Evolutionary conservation across 1,140 invertebrate species (phyloP), one percentile per base, ranked within the genome.

Genomic region (Zaprionus ornatus): DNA sequence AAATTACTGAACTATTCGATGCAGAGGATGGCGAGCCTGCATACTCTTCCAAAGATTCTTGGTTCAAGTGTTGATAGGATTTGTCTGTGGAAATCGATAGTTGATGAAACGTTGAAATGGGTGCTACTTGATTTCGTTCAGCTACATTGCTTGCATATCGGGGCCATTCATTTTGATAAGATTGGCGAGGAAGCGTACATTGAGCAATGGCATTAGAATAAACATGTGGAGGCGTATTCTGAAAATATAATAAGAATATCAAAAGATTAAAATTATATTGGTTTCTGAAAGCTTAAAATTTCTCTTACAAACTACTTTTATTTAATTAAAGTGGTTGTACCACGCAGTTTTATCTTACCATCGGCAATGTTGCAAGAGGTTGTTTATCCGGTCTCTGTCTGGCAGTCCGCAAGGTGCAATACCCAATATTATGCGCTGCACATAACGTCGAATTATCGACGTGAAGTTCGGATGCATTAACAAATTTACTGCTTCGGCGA

Each of bases 351-450:
- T 0, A 12, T 90, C 90, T 80, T 35, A 84, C 80, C 68, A 91
- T 90, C 61, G 85, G 80, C 56, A 82, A 68, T 57, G 71, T 72
- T 50, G 67, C 77, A 65, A 82, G 65, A n/a, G 88, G 79, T 76
- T 67, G 67, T 17, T 73, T 68, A 6, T 91, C 82, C 32, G 94
- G 92, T 71, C 94, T 91, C 72, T 96, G 95, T 55, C 95, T 95
- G 92, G 94, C 94, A 77, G 95, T 95, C 17, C 95, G 93, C 71
- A 96, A 93, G 25, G 95, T 96, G 90, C 95, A 96, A 91, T 96
- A 96, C 17, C 95, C 95, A 67, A 95, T 94, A 45, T 82, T 94
- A 94, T 82, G 93, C 84, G 79, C 93, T 82, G 70, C 87, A 74
- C 83, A 86, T 84, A 86, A 77, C 83, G 80, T 83, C 79, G 90